phyloP scores from a whole-genome alignment of 2,888 invertebrate species.

The Leucophora obtusa region DNA sequence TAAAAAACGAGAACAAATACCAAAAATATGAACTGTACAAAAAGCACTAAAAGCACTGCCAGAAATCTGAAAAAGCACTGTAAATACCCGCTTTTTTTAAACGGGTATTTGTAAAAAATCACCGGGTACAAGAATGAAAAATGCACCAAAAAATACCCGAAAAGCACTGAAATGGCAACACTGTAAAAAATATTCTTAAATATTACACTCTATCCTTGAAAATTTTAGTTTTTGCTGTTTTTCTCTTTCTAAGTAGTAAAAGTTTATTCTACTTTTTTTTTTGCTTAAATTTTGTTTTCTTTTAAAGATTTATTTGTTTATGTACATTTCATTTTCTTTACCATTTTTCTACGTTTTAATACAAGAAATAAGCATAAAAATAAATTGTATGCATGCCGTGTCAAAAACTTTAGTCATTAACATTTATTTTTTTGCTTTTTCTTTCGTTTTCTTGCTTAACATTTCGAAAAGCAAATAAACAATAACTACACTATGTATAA shows the following conservation, averaged over 20 bases:
- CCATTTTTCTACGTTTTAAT: background rate
- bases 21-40: no score
- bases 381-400: conserved; percentile 46
- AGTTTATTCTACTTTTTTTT: background rate
- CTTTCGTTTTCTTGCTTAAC: background rate
- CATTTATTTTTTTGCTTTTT: conserved; percentile 44
- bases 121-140: no score
- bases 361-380: conserved; percentile 39
- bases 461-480: background rate
- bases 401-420: conserved; percentile 63
- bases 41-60: no score
- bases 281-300: background rate
- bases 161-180: no score
- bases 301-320: conserved; percentile 2
- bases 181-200: no score
- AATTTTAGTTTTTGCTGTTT: background rate
- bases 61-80: no score
- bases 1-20: no score
- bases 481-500: background rate
- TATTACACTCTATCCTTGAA: background rate
- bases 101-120: no score
- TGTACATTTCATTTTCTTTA: background rate
- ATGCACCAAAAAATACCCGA: no score
- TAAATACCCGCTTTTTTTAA: no score
- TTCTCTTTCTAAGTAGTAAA: background rate